Evolutionary conservation across 2,888 invertebrate genomes (phyloP).

Genomic region (Tetheella fluctuosa): DNA sequence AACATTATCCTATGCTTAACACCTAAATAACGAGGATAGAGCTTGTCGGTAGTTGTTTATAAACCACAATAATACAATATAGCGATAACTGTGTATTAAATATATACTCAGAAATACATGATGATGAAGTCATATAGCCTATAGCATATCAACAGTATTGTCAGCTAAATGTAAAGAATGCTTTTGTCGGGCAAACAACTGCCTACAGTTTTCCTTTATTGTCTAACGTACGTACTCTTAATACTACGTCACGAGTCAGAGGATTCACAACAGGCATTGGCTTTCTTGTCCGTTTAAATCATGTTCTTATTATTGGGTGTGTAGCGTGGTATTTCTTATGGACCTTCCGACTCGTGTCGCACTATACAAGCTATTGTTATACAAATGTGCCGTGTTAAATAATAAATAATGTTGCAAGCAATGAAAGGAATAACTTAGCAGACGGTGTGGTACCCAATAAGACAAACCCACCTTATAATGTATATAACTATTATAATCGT

Average conservation of each 20-base stretch:
- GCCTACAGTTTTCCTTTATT: constrained; percentile 13
- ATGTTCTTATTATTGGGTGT: not conserved
- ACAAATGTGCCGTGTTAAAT: constrained; percentile 45
- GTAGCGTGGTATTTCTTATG: not conserved
- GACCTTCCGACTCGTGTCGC: not conserved
- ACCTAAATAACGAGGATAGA: not conserved
- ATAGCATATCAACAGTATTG: constrained; percentile 1
- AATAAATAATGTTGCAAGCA: not conserved
- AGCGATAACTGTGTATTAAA: not conserved
- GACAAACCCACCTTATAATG: constrained; percentile 17
- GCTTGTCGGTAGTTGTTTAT: not conserved
- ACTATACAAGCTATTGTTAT: constrained; percentile 47
- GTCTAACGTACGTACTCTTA: not conserved
- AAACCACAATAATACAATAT: not conserved
- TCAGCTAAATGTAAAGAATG: not conserved
- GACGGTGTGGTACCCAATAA: not conserved
- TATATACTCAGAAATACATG: not conserved
- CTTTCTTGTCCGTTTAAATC: not conserved
- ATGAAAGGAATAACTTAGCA: constrained; percentile 1
- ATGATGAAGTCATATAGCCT: constrained; percentile 2
- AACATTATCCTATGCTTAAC: not conserved
- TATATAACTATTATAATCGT: too few relatives aligned
- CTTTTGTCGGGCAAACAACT: not conserved
- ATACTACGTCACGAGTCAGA: not conserved
- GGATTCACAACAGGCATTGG: not conserved